These are phyloP conservation scores for Shargacucullia verbasci DNA, from an alignment of 2,888 invertebrate genomes.

Conservation along the genomic window DNA sequence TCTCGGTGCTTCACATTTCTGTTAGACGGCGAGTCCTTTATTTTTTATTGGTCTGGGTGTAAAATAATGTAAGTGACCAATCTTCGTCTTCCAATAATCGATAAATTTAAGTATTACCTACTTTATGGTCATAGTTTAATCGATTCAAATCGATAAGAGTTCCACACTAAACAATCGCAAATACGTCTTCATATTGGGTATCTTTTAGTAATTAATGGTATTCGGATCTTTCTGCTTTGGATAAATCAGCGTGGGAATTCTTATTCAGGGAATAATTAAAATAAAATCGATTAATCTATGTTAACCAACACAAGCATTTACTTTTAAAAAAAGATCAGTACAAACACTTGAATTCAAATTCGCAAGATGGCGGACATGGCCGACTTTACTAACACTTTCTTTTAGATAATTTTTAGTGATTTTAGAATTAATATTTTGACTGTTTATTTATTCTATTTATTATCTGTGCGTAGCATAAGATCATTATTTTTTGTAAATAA, in stretches of 20 bases:
- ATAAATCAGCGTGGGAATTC: constrained; percentile 48
- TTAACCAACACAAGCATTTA: constrained; percentile 8
- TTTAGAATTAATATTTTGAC: constrained; percentile 69
- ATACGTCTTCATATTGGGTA: constrained; percentile 61
- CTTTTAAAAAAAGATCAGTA: constrained; percentile 56
- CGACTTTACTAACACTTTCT: constrained; percentile 30
- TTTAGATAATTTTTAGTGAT: constrained; percentile 58
- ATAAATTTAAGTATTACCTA: constrained; percentile 48
- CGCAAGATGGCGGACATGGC: constrained; percentile 31
- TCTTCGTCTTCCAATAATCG: constrained; percentile 68
- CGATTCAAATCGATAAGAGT: constrained; percentile 26
- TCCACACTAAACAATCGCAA: constrained; percentile 53
- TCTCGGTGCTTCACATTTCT: too few species aligned
- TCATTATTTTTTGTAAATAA: constrained; percentile 82
- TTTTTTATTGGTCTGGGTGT: too few species aligned
- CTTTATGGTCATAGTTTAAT: constrained; percentile 41
- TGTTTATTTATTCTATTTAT: constrained; percentile 86
- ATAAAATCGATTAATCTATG: constrained; percentile 47
- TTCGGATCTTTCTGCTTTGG: constrained; percentile 47
- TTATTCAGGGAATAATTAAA: constrained; percentile 5
- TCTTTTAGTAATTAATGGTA: constrained; percentile 39
- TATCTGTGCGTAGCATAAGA: constrained; percentile 66
- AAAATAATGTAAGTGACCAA: constrained; percentile 64
- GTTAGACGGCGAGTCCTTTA: too few species aligned
- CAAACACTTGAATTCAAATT: constrained; percentile 54